These are phyloP conservation scores for Orycteropus afer DNA, from an alignment of 2,113 vertebrate species.

Conservation along the genomic window DNA sequence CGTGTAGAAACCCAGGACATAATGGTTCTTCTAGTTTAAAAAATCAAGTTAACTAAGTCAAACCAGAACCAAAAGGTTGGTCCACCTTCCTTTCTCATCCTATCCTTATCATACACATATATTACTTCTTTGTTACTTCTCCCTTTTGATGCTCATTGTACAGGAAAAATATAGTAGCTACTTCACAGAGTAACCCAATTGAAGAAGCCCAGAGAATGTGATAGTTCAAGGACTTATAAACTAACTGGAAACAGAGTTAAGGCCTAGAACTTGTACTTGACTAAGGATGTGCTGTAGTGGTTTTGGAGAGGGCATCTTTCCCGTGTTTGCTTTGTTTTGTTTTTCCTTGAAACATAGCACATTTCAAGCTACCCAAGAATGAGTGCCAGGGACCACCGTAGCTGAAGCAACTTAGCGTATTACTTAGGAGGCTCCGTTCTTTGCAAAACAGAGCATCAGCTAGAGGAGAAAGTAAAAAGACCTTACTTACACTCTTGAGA, in stretches of 20 bases:
- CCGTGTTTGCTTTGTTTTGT: not conserved
- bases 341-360: not conserved
- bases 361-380: not conserved
- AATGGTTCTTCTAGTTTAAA: not conserved
- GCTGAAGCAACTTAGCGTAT: not conserved
- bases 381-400: not conserved
- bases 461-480: not conserved
- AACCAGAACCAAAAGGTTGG: not conserved
- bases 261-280: not conserved
- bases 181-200: not conserved
- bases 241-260: not conserved
- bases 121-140: not conserved
- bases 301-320: not conserved
- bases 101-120: not conserved
- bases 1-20: not conserved
- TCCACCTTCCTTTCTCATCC: not conserved
- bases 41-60: not conserved
- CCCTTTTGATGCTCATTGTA: not conserved
- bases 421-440: not conserved
- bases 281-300: not conserved
- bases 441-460: not conserved
- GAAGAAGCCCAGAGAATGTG: not conserved
- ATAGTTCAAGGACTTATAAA: not conserved
- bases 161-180: not conserved
- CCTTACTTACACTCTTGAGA: not conserved